Percentiles rank a stretch among this genome's conserved stretches.
Conservation (phyloP, 23 tunicate species). For the Phallusia fumigata region DNA sequence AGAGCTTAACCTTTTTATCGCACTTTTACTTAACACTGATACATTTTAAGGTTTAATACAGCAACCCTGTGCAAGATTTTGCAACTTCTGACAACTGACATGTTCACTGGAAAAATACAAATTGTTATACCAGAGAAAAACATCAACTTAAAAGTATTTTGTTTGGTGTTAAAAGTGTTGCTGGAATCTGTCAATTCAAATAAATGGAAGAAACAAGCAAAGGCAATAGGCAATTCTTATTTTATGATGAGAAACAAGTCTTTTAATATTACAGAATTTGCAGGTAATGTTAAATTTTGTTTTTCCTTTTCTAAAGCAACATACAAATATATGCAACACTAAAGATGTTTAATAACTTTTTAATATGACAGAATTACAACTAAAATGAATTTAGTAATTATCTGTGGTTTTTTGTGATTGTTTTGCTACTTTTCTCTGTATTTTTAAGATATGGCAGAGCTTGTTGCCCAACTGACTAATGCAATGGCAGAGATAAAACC, state of each 20-base stretch:
- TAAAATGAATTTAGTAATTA: no score
- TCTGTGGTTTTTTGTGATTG: no score
- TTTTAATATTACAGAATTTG: background rate
- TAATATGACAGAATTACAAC: background rate
- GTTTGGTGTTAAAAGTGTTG: background rate
- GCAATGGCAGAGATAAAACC: background rate
- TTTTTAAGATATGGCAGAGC: background rate
- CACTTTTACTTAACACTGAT: background rate
- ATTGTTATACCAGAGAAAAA: background rate
- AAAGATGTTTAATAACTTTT: no score
- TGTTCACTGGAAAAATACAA: background rate
- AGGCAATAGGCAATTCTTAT: background rate
- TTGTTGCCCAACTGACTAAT: background rate
- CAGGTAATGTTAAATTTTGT: background rate
- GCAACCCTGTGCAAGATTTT: background rate
- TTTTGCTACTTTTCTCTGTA: no score
- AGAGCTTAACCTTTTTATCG: no score
- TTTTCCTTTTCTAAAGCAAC: background rate
- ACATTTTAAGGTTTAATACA: background rate
- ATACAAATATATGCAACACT: no score
- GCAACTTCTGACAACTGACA: background rate
- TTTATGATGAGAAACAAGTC: background rate
- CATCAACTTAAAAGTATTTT: background rate
- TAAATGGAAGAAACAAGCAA: constrained; percentile 3
- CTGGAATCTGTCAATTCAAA: background rate